These are phyloP conservation scores for Sebastes ruberrimus DNA, from an alignment of 2,797 vertebrate genomes.

Conservation along the genomic window DNA sequence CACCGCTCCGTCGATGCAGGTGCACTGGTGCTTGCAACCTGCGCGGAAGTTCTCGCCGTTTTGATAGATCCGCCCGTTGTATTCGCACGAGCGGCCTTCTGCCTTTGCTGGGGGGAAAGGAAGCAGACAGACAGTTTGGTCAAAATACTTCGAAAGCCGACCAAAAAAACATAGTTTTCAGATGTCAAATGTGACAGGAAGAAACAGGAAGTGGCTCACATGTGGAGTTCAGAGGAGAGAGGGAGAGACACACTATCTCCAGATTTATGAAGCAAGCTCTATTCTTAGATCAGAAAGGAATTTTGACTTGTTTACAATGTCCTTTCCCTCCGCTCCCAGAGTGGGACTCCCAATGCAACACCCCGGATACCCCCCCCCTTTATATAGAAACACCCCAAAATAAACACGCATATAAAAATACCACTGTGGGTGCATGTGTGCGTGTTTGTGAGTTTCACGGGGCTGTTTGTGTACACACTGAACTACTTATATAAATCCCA, in stretches of 20 bases:
- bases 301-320: slow-evolving; percentile 76
- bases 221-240: slow-evolving; percentile 8
- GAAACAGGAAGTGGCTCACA: neutral
- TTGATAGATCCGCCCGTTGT: slow-evolving; percentile 85
- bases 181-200: neutral
- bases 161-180: neutral
- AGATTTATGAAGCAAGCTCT: slow-evolving; percentile 68
- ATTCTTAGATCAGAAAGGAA: slow-evolving; percentile 74
- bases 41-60: slow-evolving; percentile 86
- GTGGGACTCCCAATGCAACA: slow-evolving; percentile 67
- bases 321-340: slow-evolving; percentile 40
- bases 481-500: slow-evolving; percentile 67
- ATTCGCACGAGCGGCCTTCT: slow-evolving; percentile 87
- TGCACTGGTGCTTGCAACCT: slow-evolving; percentile 88
- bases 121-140: neutral
- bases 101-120: slow-evolving; percentile 74
- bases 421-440: slow-evolving; percentile 42
- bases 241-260: slow-evolving; percentile 45
- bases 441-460: slow-evolving; percentile 45
- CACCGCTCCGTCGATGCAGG: slow-evolving; percentile 87
- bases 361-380: slow-evolving; percentile 64
- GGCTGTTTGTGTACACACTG: slow-evolving; percentile 71
- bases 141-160: neutral
- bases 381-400: slow-evolving; percentile 75
- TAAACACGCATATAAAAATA: slow-evolving; percentile 74